Evolutionary conservation across 2,797 vertebrate species (phyloP), one percentile per base, ranked within the genome.

Genomic region (Pygocentrus nattereri): DNA sequence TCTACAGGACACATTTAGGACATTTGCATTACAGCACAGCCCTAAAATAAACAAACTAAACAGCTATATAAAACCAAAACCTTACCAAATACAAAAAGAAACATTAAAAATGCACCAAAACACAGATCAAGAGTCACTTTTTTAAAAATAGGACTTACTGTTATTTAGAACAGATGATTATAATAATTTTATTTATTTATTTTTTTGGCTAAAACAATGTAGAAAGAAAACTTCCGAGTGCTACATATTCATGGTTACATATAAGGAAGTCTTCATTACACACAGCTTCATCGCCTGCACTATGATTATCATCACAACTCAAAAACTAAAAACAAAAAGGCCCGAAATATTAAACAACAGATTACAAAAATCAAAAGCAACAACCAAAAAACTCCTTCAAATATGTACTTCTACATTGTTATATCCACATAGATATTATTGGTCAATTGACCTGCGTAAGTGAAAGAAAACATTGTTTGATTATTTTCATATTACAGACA

Each of bases 1-100:
- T 89, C 87, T 87, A 93, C 88, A 91, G 90, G 87, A 90, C 88
- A 93, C 88, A 79, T 79, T 87, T 83, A 90, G 85, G 77, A 91
- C 82, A 88, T 89, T 88, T 87, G 89, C 84, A 78, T 82, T 82
- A 82, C 90, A 91, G 88, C 86, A 88, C 80, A 83, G 81, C n/a
- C 82, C 89, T 90, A 77, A 91, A 92, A 82, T 80, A 30, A 82
- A 38, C 87, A 88, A 82, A 82, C 84, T 86, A 89, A 56, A 81
- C 25, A 76, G 76, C 80, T 65, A 61, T 92, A 91, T 86, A 90
- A 90, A 92, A 91, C 90, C 74, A 89, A 47, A 80, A 85, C 84
- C 80, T 27, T 80, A 87, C 70, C 27, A 18, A 82, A 84, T 85
- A 80, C 73, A 65, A 84, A 44, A 81, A 84, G 38, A 82, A 82